phyloP scores from a whole-genome alignment of 2,797 vertebrate genomes.

The Pangasius sanitwongsei region DNA sequence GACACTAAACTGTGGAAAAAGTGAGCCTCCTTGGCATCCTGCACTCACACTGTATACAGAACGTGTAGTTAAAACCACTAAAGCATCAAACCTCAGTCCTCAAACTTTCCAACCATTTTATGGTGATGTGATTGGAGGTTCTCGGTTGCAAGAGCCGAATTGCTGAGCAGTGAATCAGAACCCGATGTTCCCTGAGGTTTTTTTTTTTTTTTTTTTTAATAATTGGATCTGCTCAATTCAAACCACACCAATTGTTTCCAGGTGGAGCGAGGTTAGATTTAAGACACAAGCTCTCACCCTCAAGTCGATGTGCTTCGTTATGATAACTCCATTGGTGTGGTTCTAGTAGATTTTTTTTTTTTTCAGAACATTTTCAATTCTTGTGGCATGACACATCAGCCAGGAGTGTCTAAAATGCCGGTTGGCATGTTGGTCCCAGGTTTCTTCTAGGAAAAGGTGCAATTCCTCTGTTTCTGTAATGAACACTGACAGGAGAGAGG shows the following conservation, averaged over 20 bases:
- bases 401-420: background rate
- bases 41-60: background rate
- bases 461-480: background rate
- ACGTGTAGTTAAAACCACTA: constrained; percentile 4
- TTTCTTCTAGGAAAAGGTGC: background rate
- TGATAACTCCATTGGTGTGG: constrained; percentile 1
- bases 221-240: constrained; percentile 6
- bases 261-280: background rate
- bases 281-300: background rate
- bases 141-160: background rate
- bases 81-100: constrained; percentile 28
- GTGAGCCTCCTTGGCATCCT: background rate
- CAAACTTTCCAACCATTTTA: constrained; percentile 22
- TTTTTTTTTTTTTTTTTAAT: background rate
- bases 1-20: constrained; percentile 13
- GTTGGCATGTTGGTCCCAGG: background rate
- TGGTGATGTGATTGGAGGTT: background rate
- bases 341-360: background rate
- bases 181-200: background rate
- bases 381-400: background rate
- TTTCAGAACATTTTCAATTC: no score
- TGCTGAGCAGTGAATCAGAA: background rate
- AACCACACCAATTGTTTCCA: constrained; percentile 16
- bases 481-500: background rate
- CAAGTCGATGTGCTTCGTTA: background rate